Evolutionary conservation across 1,140 invertebrate genomes (phyloP).

Genomic region (Phenacoccus solenopsis): DNA sequence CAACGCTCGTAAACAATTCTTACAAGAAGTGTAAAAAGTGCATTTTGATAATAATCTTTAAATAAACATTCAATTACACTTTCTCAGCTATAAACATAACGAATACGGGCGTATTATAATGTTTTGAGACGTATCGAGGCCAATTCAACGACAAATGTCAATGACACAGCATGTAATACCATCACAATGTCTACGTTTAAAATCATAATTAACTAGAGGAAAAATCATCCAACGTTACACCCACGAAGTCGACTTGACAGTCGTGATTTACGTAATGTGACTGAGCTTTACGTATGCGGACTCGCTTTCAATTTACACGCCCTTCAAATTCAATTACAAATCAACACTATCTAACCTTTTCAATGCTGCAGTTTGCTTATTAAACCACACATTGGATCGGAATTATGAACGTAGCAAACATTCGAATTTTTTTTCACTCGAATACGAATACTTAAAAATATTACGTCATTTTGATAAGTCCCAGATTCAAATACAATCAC

Average conservation of each 20-base stretch:
- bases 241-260: neutral
- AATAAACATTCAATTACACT: neutral
- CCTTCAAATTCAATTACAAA: neutral
- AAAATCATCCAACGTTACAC: neutral
- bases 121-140: neutral
- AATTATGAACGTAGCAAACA: too few species aligned
- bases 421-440: too few species aligned
- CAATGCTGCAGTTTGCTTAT: too few species aligned
- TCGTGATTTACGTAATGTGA: neutral
- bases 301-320: neutral
- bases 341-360: too few species aligned
- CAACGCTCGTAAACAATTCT: too few species aligned
- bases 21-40: too few species aligned
- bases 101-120: neutral
- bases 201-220: neutral
- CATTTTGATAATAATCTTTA: neutral
- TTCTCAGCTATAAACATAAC: too few species aligned
- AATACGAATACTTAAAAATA: too few species aligned
- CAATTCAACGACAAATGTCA: neutral
- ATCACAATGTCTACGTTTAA: neutral
- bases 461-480: too few species aligned
- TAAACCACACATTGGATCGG: too few species aligned
- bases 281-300: neutral
- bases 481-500: too few species aligned
- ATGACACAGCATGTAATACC: neutral